Evolutionary conservation across 2,797 vertebrate species (phyloP), one percentile per base, ranked within the genome.

Genomic region (Notolepis coatsorum): DNA sequence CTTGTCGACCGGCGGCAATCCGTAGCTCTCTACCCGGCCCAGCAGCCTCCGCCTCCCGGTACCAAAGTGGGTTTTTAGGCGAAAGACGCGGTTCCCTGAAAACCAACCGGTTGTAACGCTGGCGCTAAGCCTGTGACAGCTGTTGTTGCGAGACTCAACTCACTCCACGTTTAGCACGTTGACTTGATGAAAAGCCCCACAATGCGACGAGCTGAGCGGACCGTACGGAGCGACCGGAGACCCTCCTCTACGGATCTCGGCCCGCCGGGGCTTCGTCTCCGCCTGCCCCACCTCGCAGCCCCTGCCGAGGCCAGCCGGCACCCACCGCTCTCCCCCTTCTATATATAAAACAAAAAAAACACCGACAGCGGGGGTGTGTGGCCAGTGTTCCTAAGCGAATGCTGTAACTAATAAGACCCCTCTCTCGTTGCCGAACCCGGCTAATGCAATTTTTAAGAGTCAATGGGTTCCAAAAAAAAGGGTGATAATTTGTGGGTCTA

Each of bases 231-330:
- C 43, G 66, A 13, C 48, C 31, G 61, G n/a, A 15, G 3, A 24
- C 20, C 20, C 7, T 18, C 23, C 42, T n/a, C 42, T 46, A 20
- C 49, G 38, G 62, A 7, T 68, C 25, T 71, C 59, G 42, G 66
- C 58, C n/a, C 30, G 30, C 27, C 43, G 68, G 65, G 78, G 81
- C 51, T 80, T 62, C 55, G 50, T 66, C 51, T 76, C 65, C 56
- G 66, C 71, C 79, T 66, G 60, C 80, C 45, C 64, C 64, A 81
- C 83, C 89, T 90, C 84, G 72, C 82, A 82, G 78, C 81, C 84
- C 81, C 86, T 75, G 77, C 78, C 73, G 71, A 81, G 68, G 70
- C 69, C 45, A 59, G 76, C 78, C 67, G 68, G 57, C 73, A 79
- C 80, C 86, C 85, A 72, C 77, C n/a, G n/a, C 82, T 78, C 81